These are phyloP conservation scores for Crocodylus rhombifer DNA, from an alignment of 2,797 vertebrate genomes.

Conservation along the genomic window DNA sequence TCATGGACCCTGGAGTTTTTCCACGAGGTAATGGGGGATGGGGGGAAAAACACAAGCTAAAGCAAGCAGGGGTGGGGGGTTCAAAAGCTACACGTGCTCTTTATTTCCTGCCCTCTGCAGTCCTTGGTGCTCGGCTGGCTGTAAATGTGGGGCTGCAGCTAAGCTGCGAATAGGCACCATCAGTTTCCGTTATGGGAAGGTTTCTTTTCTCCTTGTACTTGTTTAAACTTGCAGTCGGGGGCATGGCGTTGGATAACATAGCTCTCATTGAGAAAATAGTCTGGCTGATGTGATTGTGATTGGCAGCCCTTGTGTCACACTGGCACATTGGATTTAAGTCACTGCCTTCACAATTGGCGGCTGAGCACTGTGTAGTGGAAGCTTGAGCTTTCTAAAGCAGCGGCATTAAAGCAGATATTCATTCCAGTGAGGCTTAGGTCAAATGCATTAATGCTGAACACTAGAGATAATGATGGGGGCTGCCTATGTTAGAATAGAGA, in stretches of 20 bases:
- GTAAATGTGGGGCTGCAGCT: neutral
- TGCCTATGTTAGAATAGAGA: neutral
- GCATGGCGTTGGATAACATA: neutral
- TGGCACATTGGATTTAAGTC: constrained; percentile 64
- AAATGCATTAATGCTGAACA: neutral
- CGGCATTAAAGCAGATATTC: constrained; percentile 21
- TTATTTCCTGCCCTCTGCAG: neutral
- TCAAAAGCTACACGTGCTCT: neutral
- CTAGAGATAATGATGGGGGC: constrained; percentile 39
- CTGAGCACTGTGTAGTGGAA: constrained; percentile 8
- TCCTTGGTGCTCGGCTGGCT: neutral
- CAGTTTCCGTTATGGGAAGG: neutral
- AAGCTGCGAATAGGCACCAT: neutral
- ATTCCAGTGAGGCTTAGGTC: constrained; percentile 34
- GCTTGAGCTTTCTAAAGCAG: constrained; percentile 32
- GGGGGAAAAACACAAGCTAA: neutral
- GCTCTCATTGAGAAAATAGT: constrained; percentile 29
- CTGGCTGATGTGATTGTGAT: constrained; percentile 32
- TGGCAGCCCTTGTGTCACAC: constrained; percentile 51
- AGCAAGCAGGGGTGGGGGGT: neutral
- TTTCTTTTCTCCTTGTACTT: constrained; percentile 25
- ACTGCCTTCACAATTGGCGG: constrained; percentile 41
- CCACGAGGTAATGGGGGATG: constrained; percentile 87
- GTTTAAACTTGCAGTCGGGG: constrained; percentile 29
- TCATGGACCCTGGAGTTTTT: constrained; percentile 96